Conservation (phyloP, 2,888 invertebrate species). For the Mimumesa dahlbomi region DNA sequence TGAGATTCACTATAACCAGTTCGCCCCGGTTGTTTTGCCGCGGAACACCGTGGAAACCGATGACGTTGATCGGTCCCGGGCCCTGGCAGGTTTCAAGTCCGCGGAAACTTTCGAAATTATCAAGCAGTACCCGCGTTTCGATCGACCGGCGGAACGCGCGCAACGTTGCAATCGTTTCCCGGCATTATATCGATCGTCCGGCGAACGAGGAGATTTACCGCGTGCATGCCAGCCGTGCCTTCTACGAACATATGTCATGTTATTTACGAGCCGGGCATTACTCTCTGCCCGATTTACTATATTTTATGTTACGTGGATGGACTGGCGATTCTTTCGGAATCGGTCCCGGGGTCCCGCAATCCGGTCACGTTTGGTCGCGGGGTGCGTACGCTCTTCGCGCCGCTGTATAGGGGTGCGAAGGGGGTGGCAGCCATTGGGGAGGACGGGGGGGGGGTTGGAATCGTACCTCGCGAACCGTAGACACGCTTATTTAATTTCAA, state of each 20-base stretch:
- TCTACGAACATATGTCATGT: slow-evolving; percentile 76
- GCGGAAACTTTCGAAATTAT: slow-evolving; percentile 34
- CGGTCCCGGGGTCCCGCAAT: slow-evolving; percentile 37
- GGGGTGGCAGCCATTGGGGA: too few species aligned
- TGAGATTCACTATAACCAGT: too few species aligned
- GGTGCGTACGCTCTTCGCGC: slow-evolving; percentile 47
- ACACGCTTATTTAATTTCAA: slow-evolving; percentile 32
- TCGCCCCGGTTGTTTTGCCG: slow-evolving; percentile 25
- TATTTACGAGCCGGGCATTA: slow-evolving; percentile 77
- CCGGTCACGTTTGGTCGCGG: slow-evolving; percentile 53
- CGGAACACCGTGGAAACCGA: slow-evolving; percentile 36
- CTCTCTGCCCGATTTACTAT: slow-evolving; percentile 76
- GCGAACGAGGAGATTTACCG: slow-evolving; percentile 72
- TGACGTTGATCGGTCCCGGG: slow-evolving; percentile 52
- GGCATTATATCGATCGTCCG: slow-evolving; percentile 72
- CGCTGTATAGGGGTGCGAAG: not conserved
- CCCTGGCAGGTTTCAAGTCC: slow-evolving; percentile 45
- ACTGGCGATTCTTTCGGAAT: slow-evolving; percentile 70
- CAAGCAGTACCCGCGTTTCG: slow-evolving; percentile 8
- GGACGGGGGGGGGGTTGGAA: too few species aligned
- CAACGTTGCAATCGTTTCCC: slow-evolving; percentile 32
- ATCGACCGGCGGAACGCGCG: slow-evolving; percentile 49
- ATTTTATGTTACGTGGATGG: slow-evolving; percentile 75
- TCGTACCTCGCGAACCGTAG: too few species aligned
- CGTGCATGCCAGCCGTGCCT: slow-evolving; percentile 74